Conservation (phyloP, 2,797 vertebrate genomes). For the Anisognathus igniventris region DNA sequence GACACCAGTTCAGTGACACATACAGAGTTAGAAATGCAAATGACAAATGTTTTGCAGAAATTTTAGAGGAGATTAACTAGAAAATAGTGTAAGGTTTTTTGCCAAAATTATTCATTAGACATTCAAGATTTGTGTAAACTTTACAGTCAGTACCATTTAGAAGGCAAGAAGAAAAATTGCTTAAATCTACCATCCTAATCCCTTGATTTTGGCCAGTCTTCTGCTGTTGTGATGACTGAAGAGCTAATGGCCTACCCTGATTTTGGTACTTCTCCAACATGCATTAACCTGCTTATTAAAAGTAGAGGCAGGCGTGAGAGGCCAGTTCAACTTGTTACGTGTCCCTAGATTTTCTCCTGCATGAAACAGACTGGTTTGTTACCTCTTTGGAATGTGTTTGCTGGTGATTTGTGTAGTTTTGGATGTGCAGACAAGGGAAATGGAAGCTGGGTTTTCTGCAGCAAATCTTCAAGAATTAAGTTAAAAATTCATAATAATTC, state of each 20-base stretch:
- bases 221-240: constrained; percentile 18
- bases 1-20: neutral
- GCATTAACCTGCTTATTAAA: neutral
- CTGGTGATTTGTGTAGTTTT: neutral
- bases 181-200: neutral
- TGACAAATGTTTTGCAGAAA: neutral
- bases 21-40: neutral
- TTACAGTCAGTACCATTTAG: neutral
- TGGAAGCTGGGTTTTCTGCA: neutral
- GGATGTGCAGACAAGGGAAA: neutral
- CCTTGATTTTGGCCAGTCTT: neutral
- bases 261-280: neutral
- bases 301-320: neutral
- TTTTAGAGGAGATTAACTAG: neutral
- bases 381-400: neutral
- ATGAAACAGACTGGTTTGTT: neutral
- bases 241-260: neutral
- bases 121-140: neutral
- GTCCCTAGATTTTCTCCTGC: neutral
- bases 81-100: neutral
- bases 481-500: neutral
- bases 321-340: neutral
- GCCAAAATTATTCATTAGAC: neutral
- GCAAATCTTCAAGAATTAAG: neutral
- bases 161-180: neutral